Base-by-base conservation (phyloP, 2,888 invertebrate species). In the Cetonia aurata region DNA sequence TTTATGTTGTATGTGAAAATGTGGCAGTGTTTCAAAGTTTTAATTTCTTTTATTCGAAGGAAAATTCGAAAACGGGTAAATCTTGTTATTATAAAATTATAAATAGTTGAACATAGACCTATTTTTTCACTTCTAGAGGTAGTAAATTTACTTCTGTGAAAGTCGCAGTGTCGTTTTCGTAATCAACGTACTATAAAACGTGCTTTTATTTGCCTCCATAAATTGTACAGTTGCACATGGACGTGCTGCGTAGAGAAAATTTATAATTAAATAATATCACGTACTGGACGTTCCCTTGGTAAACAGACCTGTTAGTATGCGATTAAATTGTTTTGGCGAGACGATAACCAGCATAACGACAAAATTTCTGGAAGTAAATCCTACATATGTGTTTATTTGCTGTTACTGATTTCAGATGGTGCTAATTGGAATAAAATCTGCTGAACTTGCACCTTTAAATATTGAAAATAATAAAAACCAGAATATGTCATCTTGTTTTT, bases 261-360 rank as follows among this genome's bases (percentile, higher is more conserved):
- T 65, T 50, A 52, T 37, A 65, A 65, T 65, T 65, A 65, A 65
- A 65, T 65, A 65, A 52, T 65, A 50, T 37, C 62, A 65, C 62
- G 62, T 50, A 65, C 62, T 65, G 17, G 10, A 15, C 12, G 31
- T 65, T 65, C n/a, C 17, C n/a, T 33, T 65, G 12, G 37, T 65
- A 65, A 65, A 65, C 50, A 65, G 50, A 65, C 62, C 37, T 65
- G 62, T 65, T 37, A 8, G 8, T 33, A 37, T 31, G 15, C 37
- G 15, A 50, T 37, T 33, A 50, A 65, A 50, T 33, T 37, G 41
- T 46, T 15, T 50, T 50, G 37, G 8, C 15, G 44, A 15, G 48
- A 41, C n/a, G 19, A 17, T 52, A 52, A 52, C 37, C 6, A 37
- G 37, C 37, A 37, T 37, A 37, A 37, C 37, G 37, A 10, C 37